These are phyloP conservation scores for Ophion ventricosus DNA, from an alignment of 2,888 invertebrate genomes.

Conservation along the genomic window DNA sequence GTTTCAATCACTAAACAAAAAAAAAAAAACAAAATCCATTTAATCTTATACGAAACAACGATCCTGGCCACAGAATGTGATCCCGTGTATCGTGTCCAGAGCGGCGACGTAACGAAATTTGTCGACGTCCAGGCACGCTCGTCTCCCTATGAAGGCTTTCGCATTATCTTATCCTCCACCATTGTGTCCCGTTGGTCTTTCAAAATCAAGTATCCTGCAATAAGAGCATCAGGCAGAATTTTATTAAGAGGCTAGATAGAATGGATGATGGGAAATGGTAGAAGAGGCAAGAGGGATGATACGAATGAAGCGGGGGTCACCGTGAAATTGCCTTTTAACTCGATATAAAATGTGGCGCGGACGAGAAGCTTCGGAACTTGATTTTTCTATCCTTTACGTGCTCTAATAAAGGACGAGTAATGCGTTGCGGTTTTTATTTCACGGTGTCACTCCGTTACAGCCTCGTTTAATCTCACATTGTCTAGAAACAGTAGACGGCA, in stretches of 20 bases:
- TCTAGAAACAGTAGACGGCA: slow-evolving; percentile 25
- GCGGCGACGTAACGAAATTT: slow-evolving; percentile 54
- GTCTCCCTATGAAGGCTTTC: slow-evolving; percentile 8
- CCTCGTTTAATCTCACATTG: slow-evolving; percentile 33
- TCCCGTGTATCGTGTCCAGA: slow-evolving; percentile 16
- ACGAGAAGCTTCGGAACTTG: slow-evolving; percentile 37
- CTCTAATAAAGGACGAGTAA: slow-evolving; percentile 31
- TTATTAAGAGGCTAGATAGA: slow-evolving; percentile 54
- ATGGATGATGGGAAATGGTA: slow-evolving; percentile 5
- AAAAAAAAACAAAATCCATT: not conserved
- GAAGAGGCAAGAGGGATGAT: slow-evolving; percentile 31
- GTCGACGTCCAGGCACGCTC: slow-evolving; percentile 23
- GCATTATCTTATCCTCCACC: slow-evolving; percentile 55
- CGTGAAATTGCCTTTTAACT: slow-evolving; percentile 67
- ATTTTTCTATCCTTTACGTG: slow-evolving; percentile 37
- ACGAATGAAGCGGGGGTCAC: slow-evolving; percentile 58
- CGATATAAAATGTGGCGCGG: slow-evolving; percentile 47
- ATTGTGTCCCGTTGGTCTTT: slow-evolving; percentile 47
- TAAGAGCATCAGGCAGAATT: slow-evolving; percentile 60
- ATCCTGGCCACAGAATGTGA: not conserved
- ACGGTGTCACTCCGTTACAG: slow-evolving; percentile 33
- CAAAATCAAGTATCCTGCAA: slow-evolving; percentile 59
- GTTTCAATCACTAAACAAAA: not conserved
- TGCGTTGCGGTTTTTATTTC: slow-evolving; percentile 43
- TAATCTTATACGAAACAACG: slow-evolving; percentile 33